Percentiles rank a stretch among this genome's conserved stretches.
Evolutionary conservation across 2,797 vertebrate species (phyloP).

Genomic region (Sebastes hubbsi): DNA sequence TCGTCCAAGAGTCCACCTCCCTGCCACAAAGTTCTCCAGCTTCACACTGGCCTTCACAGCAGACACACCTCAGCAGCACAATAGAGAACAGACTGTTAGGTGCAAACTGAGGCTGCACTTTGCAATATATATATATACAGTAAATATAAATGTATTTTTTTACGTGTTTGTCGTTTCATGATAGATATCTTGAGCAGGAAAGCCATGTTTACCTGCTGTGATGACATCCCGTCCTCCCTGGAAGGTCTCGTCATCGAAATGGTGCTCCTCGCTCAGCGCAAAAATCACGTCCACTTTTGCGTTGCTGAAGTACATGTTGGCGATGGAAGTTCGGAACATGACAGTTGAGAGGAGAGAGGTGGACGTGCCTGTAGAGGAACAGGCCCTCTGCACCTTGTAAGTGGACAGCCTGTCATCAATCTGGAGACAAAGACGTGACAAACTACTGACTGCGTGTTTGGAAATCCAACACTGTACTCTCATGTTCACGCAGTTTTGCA

Average conservation of each 20-base stretch:
- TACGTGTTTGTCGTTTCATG: not conserved
- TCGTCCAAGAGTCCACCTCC: constrained; percentile 55
- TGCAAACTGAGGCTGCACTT: not conserved
- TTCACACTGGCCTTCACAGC: constrained; percentile 68
- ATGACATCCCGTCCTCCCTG: constrained; percentile 65
- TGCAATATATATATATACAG: too few species aligned
- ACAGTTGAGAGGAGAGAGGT: constrained; percentile 43
- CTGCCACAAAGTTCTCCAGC: constrained; percentile 47
- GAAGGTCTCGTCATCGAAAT: constrained; percentile 73
- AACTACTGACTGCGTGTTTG: not conserved
- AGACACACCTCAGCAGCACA: constrained; percentile 48
- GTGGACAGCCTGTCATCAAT: constrained; percentile 55
- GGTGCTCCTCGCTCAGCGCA: constrained; percentile 25
- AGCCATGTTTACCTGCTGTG: constrained; percentile 46
- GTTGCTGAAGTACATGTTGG: constrained; percentile 63
- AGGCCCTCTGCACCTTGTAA: constrained; percentile 54
- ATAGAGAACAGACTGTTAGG: not conserved
- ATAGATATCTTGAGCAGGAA: not conserved
- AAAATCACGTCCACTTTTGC: constrained; percentile 50
- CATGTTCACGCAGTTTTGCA: not conserved
- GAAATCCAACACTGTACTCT: not conserved
- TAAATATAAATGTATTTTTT: not conserved
- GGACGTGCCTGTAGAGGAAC: constrained; percentile 29
- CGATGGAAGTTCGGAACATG: constrained; percentile 50
- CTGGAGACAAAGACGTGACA: constrained; percentile 33